Evolutionary conservation across 64 coral and sea anemone genomes (phyloP).

Genomic region (Porites lutea): DNA sequence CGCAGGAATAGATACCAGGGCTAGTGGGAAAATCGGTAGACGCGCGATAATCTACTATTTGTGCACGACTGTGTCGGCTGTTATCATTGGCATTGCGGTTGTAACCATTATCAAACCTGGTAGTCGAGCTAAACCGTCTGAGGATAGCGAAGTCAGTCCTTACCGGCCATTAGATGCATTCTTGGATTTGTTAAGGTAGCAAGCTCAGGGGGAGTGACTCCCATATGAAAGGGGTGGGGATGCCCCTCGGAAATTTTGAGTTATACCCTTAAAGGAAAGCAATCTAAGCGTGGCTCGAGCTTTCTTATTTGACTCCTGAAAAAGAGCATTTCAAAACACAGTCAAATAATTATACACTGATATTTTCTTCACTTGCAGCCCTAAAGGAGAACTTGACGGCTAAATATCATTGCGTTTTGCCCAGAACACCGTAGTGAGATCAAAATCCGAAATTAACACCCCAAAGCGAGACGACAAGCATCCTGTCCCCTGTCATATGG

Average conservation of each 20-base stretch:
- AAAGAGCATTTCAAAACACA: neutral
- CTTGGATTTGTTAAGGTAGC: constrained; percentile 50
- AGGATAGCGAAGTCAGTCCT: neutral
- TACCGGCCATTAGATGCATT: constrained; percentile 48
- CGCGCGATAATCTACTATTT: constrained; percentile 47
- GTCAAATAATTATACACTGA: too few relatives aligned
- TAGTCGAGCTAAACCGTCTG: neutral
- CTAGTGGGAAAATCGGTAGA: constrained; percentile 49
- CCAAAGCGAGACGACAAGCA: too few relatives aligned
- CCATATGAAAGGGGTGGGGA: too few relatives aligned
- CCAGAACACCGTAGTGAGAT: too few relatives aligned
- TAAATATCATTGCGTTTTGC: too few relatives aligned
- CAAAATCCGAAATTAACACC: too few relatives aligned
- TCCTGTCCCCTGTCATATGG: too few relatives aligned
- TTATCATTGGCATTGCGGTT: constrained; percentile 43
- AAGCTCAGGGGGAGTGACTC: neutral
- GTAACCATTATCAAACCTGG: constrained; percentile 41
- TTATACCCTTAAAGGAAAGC: too few relatives aligned
- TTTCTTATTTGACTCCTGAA: neutral
- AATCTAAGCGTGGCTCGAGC: neutral
- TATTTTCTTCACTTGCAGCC: too few relatives aligned
- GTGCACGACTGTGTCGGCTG: constrained; percentile 46
- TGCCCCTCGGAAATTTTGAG: too few relatives aligned
- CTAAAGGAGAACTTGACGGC: too few relatives aligned
- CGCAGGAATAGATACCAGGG: constrained; percentile 40